These are phyloP conservation scores for Antigone vipio DNA, from an alignment of 2,113 vertebrate species.

Conservation along the genomic window DNA sequence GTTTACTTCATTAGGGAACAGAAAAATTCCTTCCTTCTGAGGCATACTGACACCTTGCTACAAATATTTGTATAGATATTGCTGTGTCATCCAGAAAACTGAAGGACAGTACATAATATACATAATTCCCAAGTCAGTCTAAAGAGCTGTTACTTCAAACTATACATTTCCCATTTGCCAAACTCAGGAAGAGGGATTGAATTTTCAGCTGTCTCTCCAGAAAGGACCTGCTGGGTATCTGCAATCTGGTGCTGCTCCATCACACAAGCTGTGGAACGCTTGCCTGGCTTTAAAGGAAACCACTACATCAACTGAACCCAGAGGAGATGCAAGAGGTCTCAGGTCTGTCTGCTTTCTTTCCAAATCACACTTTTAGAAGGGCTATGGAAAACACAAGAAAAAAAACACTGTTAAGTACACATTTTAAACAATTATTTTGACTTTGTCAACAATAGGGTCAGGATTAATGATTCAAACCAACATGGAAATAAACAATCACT, in stretches of 20 bases:
- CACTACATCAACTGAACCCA: background rate
- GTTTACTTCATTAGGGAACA: background rate
- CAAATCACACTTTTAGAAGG: background rate
- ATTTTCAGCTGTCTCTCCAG: background rate
- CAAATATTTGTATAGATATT: no score
- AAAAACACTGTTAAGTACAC: background rate
- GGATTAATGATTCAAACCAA: background rate
- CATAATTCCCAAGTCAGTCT: background rate
- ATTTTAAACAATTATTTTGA: background rate
- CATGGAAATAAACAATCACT: background rate
- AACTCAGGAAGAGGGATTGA: no score
- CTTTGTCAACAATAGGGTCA: background rate
- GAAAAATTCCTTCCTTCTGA: background rate
- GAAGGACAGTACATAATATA: fast-evolving
- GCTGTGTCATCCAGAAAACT: background rate
- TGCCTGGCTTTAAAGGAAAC: background rate
- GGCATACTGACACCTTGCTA: background rate
- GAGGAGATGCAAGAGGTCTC: no score
- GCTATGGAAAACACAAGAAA: background rate
- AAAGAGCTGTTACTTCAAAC: background rate
- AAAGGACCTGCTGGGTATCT: background rate
- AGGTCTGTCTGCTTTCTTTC: background rate
- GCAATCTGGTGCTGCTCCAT: fast-evolving
- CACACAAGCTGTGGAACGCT: background rate
- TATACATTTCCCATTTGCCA: background rate